Conservation (phyloP, 2,797 vertebrate species). For the Tauraco hartlaubi region DNA sequence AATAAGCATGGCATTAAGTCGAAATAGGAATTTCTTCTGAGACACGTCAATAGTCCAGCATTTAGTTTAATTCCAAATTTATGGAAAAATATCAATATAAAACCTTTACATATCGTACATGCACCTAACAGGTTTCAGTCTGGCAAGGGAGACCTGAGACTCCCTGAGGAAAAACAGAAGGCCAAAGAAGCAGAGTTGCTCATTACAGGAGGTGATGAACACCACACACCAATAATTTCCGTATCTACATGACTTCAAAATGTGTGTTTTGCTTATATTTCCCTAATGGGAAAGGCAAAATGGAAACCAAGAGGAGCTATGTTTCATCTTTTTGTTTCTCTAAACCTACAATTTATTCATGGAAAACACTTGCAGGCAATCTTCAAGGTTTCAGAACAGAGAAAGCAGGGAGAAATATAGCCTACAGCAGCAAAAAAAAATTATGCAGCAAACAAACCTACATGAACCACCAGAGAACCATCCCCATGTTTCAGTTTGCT, state of each 20-base stretch:
- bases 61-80: not conserved
- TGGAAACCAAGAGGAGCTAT: not conserved
- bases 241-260: not conserved
- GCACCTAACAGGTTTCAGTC: not conserved
- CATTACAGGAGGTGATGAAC: not conserved
- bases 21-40: not conserved
- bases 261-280: not conserved
- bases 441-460: not conserved
- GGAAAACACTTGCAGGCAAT: rapidly evolving
- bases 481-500: not conserved
- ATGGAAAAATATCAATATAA: not conserved
- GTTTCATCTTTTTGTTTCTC: not conserved
- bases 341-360: not conserved
- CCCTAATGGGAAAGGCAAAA: not conserved
- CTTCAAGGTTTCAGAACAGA: not conserved
- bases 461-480: not conserved
- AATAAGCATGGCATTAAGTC: not conserved
- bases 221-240: not conserved
- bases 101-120: not conserved
- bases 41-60: not conserved
- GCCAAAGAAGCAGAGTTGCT: not conserved
- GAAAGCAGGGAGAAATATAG: not conserved
- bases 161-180: not conserved
- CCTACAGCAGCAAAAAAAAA: not conserved
- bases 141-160: not conserved